Evolutionary conservation across 2,797 vertebrate species (phyloP).

Genomic region (Scarus forsteni): DNA sequence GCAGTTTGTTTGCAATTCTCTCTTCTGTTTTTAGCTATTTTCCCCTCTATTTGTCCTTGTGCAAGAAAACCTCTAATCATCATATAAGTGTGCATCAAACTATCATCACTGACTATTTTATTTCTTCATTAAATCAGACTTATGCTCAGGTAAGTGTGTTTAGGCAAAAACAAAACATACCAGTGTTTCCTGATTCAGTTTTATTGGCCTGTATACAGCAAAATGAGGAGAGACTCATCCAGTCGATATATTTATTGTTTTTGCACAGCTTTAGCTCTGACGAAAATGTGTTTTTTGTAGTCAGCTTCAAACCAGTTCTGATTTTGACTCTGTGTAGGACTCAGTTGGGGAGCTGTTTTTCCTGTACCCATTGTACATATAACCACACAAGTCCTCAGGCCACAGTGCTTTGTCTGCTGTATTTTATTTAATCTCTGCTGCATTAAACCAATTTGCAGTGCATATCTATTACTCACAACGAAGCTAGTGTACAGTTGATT

Average conservation of each 20-base stretch:
- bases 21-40: neutral
- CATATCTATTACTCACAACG: conserved; percentile 69
- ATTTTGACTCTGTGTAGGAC: conserved; percentile 32
- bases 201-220: conserved; percentile 40
- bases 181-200: conserved; percentile 1
- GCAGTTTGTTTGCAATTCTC: too few species aligned
- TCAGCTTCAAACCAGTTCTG: conserved; percentile 28
- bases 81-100: conserved; percentile 4
- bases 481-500: conserved; percentile 35
- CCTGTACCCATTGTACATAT: conserved; percentile 33
- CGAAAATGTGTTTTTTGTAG: conserved; percentile 35
- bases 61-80: conserved; percentile 33
- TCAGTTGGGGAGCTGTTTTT: conserved; percentile 22
- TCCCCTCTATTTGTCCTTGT: conserved; percentile 50
- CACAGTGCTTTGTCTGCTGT: conserved; percentile 57
- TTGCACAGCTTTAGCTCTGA: conserved; percentile 13
- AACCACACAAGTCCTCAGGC: conserved; percentile 50
- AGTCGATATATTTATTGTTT: conserved; percentile 20
- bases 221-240: conserved; percentile 9
- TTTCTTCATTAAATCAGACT: conserved; percentile 34
- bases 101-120: too few species aligned
- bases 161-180: neutral
- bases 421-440: conserved; percentile 76
- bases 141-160: neutral
- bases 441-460: conserved; percentile 67